Conservation (phyloP, 2,113 vertebrate genomes). For the Vulpes ferrilata region DNA sequence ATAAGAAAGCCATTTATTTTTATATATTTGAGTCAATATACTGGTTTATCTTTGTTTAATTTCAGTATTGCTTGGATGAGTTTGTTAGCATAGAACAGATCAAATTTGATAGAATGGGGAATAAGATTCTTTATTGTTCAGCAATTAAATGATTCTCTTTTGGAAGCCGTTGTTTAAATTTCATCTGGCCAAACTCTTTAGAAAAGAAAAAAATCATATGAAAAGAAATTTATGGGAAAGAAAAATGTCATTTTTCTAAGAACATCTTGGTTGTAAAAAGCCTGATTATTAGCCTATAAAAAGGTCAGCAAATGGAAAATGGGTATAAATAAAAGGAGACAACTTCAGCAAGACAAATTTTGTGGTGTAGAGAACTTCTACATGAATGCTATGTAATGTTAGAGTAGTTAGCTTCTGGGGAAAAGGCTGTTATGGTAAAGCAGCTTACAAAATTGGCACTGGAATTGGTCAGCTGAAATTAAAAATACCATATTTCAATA, state of each 20-base stretch:
- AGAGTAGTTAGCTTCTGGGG: background rate
- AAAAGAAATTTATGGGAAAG: conserved; percentile 43
- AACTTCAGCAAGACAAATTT: background rate
- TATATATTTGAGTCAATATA: background rate
- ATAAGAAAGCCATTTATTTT: background rate
- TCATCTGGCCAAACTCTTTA: background rate
- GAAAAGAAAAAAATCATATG: background rate
- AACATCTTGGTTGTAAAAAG: conserved; percentile 53
- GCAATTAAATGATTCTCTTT: conserved; percentile 44
- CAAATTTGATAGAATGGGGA: background rate
- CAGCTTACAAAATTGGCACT: background rate
- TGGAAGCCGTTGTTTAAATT: conserved; percentile 45
- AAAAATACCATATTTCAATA: background rate
- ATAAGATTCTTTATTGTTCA: conserved; percentile 53
- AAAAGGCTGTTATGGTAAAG: background rate
- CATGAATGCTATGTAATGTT: background rate
- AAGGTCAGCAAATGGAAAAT: conserved; percentile 51
- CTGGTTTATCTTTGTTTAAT: conserved; percentile 48
- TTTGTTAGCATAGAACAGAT: conserved; percentile 34
- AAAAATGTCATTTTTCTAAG: conserved; percentile 43
- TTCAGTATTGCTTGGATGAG: conserved; percentile 26
- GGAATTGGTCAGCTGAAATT: background rate
- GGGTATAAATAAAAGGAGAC: conserved; percentile 39
- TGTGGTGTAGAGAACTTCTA: background rate
- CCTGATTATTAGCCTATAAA: conserved; percentile 42